Conservation (phyloP, 2,113 vertebrate genomes). For the Melanostigma gelatinosum region DNA sequence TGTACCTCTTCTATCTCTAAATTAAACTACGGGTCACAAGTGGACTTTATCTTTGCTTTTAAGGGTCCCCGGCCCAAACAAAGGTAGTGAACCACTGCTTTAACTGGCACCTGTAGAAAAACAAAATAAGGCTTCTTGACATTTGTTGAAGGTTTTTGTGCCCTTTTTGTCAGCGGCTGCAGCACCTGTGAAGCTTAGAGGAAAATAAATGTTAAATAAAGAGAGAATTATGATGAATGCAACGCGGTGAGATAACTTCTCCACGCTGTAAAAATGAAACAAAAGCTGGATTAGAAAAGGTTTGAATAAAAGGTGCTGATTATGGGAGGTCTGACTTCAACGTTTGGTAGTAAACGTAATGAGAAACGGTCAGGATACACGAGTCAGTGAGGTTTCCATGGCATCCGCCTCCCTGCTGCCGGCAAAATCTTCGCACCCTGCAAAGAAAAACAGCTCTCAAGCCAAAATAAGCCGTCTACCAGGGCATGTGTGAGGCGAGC, state of each 20-base stretch:
- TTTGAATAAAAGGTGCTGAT: neutral
- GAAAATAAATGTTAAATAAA: neutral
- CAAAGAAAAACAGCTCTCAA: slow-evolving; percentile 27
- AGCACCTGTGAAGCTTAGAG: neutral
- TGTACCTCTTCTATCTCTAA: neutral
- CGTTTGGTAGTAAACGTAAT: neutral
- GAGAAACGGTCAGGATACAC: neutral
- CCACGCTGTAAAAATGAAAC: neutral
- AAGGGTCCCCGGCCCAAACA: neutral
- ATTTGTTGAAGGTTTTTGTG: neutral
- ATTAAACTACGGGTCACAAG: neutral
- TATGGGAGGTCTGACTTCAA: neutral
- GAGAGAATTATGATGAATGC: no score
- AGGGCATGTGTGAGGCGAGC: slow-evolving; percentile 23
- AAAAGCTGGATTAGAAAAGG: neutral
- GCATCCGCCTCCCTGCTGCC: slow-evolving; percentile 27
- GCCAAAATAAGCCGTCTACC: slow-evolving; percentile 52
- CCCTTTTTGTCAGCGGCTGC: neutral
- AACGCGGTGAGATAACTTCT: neutral
- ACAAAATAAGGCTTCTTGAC: neutral
- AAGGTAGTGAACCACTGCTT: neutral
- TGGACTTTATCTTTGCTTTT: neutral
- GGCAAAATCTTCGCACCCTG: slow-evolving; percentile 3
- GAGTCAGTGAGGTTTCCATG: slow-evolving; percentile 17
- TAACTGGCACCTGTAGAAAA: neutral